phyloP scores from a whole-genome alignment of 1,140 invertebrate genomes.

The Solenopsis invicta region DNA sequence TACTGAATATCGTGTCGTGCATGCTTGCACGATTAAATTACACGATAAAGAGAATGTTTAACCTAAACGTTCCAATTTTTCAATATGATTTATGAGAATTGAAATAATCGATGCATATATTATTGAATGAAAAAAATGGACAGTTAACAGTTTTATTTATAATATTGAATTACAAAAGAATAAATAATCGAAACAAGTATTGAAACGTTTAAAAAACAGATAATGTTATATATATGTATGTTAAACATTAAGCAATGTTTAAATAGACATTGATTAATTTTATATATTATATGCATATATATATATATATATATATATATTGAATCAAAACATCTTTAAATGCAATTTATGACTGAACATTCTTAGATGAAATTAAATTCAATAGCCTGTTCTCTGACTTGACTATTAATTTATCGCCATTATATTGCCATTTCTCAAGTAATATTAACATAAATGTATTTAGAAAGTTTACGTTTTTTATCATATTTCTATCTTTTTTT shows the following conservation, averaged over 20 bases:
- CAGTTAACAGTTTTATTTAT: not conserved
- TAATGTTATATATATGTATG: not conserved
- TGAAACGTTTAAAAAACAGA: not conserved
- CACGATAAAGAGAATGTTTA: conserved; percentile 16
- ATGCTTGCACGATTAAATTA: conserved; percentile 9
- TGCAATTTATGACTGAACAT: not conserved
- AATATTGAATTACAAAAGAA: not conserved
- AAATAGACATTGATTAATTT: not conserved
- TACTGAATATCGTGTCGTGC: conserved; percentile 13
- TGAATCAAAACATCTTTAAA: not conserved
- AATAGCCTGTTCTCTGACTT: not conserved
- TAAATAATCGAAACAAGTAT: not conserved
- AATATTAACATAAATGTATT: not conserved
- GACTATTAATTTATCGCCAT: not conserved
- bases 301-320: too few relatives aligned
- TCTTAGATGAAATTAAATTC: not conserved
- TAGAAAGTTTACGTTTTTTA: not conserved
- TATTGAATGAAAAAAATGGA: not conserved
- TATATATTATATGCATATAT: not conserved
- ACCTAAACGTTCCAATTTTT: not conserved
- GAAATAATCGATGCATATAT: not conserved
- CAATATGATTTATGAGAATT: not conserved
- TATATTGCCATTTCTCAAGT: not conserved
- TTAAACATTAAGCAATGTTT: not conserved
- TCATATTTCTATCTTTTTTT: not conserved